A percentile compares a stretch with the other conserved stretches of the same genome.
Evolutionary conservation across 2,113 vertebrate species (phyloP).

Genomic region (Hipposideros armiger): DNA sequence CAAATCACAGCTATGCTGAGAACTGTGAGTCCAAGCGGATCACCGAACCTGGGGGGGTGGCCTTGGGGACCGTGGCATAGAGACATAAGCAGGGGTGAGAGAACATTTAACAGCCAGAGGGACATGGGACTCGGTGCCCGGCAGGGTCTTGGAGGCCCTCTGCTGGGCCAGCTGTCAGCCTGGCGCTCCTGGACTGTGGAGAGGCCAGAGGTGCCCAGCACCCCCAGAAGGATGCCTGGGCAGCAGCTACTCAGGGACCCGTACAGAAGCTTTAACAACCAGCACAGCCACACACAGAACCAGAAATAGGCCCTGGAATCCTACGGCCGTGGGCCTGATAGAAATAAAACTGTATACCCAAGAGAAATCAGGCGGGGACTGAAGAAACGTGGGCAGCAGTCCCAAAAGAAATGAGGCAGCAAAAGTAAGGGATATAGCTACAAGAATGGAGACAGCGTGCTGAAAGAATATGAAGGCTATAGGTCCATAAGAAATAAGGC

Average conservation of each 20-base stretch:
- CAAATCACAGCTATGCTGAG: accelerated
- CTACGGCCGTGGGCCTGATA: accelerated
- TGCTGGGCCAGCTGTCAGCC: not conserved
- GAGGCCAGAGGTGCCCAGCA: not conserved
- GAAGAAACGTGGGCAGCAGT: not conserved
- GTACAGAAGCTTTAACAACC: not conserved
- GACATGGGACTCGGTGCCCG: not conserved
- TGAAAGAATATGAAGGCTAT: accelerated
- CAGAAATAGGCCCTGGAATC: not conserved
- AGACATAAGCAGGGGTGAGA: not conserved
- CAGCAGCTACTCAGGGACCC: accelerated
- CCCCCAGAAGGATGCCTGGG: accelerated
- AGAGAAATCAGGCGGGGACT: not conserved
- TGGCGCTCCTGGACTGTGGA: accelerated
- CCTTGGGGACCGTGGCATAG: not conserved
- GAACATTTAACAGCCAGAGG: not conserved
- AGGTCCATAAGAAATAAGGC: not conserved
- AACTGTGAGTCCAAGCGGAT: not conserved
- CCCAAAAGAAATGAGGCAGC: not conserved
- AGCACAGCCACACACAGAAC: accelerated
- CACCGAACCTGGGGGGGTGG: not conserved
- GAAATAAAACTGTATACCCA: accelerated
- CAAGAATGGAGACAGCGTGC: accelerated
- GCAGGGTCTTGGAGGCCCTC: not conserved
- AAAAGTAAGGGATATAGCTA: accelerated